A percentile compares a stretch with the other conserved stretches of the same genome.
Conservation (phyloP, 2,888 invertebrate species). For the Anoncus sp. region DNA sequence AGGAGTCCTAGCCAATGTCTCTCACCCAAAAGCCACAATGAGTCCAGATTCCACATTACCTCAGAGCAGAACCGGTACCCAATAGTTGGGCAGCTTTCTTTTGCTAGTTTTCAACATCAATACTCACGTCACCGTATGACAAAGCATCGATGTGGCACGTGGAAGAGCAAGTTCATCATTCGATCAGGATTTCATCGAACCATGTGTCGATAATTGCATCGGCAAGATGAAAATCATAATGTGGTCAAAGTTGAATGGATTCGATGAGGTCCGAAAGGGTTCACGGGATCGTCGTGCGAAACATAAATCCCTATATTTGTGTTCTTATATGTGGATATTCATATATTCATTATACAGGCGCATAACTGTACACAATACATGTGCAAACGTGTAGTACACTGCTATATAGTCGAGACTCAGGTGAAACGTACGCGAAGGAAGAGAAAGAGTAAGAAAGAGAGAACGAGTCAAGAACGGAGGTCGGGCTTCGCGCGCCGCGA, state of each 20-base stretch:
- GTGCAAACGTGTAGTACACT: constrained; percentile 27
- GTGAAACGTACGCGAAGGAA: constrained; percentile 56
- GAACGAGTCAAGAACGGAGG: constrained; percentile 29
- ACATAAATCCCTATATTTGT: constrained; percentile 48
- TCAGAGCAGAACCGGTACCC: too few relatives aligned
- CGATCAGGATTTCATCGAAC: constrained; percentile 21
- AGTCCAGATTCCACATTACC: too few relatives aligned
- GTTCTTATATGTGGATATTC: constrained; percentile 50
- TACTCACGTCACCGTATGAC: too few relatives aligned
- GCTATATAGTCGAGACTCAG: constrained; percentile 32
- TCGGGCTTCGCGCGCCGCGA: constrained; percentile 61
- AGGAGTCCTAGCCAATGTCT: too few relatives aligned
- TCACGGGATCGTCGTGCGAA: constrained; percentile 46
- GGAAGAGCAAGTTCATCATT: constrained; percentile 23
- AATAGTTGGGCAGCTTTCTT: too few relatives aligned
- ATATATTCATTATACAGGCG: constrained; percentile 29
- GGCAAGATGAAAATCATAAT: constrained; percentile 36
- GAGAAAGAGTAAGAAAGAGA: constrained; percentile 40
- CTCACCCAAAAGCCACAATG: too few relatives aligned
- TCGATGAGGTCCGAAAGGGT: constrained; percentile 56
- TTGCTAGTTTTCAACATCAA: too few relatives aligned
- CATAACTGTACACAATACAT: constrained; percentile 16
- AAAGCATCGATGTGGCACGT: too few relatives aligned
- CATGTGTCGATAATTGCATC: background rate
- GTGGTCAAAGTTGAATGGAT: constrained; percentile 51